Percentiles rank a stretch among this genome's conserved stretches.
phyloP scores from a whole-genome alignment of 2,888 invertebrate species.

The Drosophila mettleri region DNA sequence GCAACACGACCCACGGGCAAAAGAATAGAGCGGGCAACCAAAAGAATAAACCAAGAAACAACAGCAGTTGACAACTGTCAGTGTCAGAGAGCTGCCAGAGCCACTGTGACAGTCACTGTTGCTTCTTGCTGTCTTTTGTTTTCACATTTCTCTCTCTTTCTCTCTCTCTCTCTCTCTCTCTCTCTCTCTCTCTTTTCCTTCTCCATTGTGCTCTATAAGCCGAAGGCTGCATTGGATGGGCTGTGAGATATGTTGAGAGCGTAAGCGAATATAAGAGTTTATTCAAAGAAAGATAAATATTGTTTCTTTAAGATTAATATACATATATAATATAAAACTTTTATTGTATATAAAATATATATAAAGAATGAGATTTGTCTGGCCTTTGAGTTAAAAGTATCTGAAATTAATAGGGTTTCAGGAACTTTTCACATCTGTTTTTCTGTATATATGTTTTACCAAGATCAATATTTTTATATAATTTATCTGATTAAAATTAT shows the following conservation, averaged over 20 bases:
- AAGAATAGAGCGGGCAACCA: constrained; percentile 23
- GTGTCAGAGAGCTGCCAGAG: constrained; percentile 70
- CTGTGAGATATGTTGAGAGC: not conserved
- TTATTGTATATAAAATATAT: not conserved
- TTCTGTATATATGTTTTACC: too few relatives aligned
- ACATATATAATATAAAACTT: not conserved
- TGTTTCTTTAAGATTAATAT: not conserved
- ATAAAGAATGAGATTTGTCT: not conserved
- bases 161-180: constrained; percentile 8
- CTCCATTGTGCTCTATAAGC: constrained; percentile 17
- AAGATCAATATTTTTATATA: not conserved
- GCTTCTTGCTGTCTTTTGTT: constrained; percentile 78
- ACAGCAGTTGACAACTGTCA: constrained; percentile 83
- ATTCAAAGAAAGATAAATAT: constrained; percentile 1
- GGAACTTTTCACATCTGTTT: not conserved
- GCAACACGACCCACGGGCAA: constrained; percentile 20
- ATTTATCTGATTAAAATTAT: not conserved
- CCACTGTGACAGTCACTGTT: constrained; percentile 72
- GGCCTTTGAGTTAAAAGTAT: not conserved
- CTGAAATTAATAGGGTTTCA: not conserved
- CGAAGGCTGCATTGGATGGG: constrained; percentile 12
- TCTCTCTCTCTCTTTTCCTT: not conserved
- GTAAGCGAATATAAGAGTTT: not conserved
- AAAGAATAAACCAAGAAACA: constrained; percentile 71
- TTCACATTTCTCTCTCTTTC: constrained; percentile 18